Percentiles rank a stretch among this genome's conserved stretches.
Conservation (phyloP, 2,113 vertebrate species). For the Mesembrinibis cayennensis region DNA sequence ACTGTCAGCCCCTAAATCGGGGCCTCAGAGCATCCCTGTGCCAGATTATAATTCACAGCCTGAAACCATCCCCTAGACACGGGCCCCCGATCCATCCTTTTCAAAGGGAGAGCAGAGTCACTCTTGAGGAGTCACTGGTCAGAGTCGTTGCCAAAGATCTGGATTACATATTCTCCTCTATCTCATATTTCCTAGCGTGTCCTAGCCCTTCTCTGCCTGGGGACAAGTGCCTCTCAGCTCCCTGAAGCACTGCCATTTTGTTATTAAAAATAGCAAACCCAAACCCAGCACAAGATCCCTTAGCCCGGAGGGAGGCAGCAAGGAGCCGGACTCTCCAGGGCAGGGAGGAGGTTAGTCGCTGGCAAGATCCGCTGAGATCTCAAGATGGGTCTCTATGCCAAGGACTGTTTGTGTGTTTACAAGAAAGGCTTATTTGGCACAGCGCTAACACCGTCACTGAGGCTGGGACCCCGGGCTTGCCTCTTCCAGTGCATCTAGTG, state of each 20-base stretch:
- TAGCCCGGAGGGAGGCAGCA: conserved; percentile 17
- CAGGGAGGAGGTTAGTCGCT: background rate
- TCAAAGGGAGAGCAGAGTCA: background rate
- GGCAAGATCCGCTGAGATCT: background rate
- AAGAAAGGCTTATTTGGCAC: conserved; percentile 44
- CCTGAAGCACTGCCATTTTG: background rate
- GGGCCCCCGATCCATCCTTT: background rate
- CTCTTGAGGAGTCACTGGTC: background rate
- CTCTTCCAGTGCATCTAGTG: background rate
- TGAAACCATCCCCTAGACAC: background rate
- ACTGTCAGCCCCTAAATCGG: background rate
- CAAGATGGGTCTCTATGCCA: background rate
- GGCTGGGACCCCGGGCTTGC: conserved; percentile 5
- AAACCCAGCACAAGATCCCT: background rate
- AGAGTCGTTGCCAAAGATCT: background rate
- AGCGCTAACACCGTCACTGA: background rate
- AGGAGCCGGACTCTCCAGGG: background rate
- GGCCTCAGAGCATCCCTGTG: background rate
- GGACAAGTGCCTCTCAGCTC: background rate
- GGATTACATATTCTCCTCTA: background rate
- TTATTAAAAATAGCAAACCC: background rate
- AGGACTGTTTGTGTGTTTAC: conserved; percentile 70
- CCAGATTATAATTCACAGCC: background rate
- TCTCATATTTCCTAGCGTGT: background rate
- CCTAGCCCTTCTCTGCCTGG: background rate